Conservation (phyloP, 2,888 invertebrate genomes). For the Melieria picta region DNA sequence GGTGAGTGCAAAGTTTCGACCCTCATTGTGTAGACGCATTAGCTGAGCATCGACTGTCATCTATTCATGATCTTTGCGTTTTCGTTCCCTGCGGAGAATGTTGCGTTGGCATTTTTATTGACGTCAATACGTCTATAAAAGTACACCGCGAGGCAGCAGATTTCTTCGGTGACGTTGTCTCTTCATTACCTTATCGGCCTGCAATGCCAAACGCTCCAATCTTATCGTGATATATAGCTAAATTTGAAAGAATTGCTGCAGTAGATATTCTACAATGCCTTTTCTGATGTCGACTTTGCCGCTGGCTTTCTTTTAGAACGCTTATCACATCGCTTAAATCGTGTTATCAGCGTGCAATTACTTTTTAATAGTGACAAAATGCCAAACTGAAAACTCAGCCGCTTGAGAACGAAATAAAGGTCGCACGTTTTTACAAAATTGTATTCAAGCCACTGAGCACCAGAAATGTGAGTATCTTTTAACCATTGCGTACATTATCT, state of each 20-base stretch:
- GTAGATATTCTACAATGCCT: slow-evolving; percentile 1
- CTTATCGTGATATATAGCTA: background rate
- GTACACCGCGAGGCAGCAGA: background rate
- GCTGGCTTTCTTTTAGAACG: background rate
- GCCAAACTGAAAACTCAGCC: no score
- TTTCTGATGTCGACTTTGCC: background rate
- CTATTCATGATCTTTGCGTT: no score
- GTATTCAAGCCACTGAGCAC: no score
- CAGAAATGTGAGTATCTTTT: no score
- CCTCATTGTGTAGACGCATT: background rate
- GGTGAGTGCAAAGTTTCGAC: slow-evolving; percentile 48
- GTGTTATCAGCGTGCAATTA: no score
- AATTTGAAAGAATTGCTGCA: background rate
- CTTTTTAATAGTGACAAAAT: no score
- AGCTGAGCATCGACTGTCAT: no score
- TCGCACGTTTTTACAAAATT: no score
- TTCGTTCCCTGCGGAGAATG: no score
- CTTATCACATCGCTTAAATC: no score
- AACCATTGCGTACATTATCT: no score
- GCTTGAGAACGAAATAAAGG: no score
- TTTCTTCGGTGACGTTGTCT: background rate
- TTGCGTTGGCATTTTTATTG: background rate
- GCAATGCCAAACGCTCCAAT: background rate
- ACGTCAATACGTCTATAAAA: background rate
- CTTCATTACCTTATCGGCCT: background rate